Percentiles rank a stretch among this genome's conserved stretches.
Conservation (phyloP, 2,888 invertebrate species). For the Drosophila recens region DNA sequence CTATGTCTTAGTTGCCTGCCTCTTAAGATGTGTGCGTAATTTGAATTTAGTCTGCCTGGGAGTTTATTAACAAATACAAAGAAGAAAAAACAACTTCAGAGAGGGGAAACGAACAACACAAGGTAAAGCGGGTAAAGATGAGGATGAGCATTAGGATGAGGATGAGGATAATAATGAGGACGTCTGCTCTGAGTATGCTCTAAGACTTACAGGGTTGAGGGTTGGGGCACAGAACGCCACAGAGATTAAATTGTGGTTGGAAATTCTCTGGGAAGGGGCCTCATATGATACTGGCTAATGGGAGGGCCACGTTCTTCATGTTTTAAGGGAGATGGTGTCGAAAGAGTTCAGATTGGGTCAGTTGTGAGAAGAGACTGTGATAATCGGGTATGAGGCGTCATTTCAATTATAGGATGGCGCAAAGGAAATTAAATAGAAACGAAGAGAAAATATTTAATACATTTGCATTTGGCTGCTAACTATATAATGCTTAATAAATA, state of each 20-base stretch:
- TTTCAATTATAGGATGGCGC: constrained; percentile 37
- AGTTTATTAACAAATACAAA: constrained; percentile 79
- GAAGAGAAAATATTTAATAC: constrained; percentile 1
- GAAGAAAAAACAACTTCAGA: constrained; percentile 31
- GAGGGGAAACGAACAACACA: constrained; percentile 1
- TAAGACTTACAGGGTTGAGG: constrained; percentile 43
- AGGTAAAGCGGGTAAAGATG: constrained; percentile 1
- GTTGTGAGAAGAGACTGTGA: constrained; percentile 22
- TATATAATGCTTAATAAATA: neutral
- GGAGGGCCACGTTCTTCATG: neutral
- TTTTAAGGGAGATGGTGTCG: constrained; percentile 7
- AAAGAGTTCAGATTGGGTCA: constrained; percentile 77
- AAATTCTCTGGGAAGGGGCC: constrained; percentile 8
- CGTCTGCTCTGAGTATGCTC: constrained; percentile 19
- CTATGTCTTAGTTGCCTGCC: constrained; percentile 34
- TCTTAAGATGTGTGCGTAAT: constrained; percentile 79
- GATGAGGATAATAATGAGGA: constrained; percentile 13
- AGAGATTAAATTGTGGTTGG: constrained; percentile 79
- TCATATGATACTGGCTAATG: constrained; percentile 7
- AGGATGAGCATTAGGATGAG: neutral
- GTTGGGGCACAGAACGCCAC: constrained; percentile 65
- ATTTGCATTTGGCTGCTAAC: neutral
- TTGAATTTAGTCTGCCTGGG: constrained; percentile 77
- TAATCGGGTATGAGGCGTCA: neutral
- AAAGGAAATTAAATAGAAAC: constrained; percentile 34